Evolutionary conservation across 2,797 vertebrate genomes (phyloP).

Genomic region (Discoglossus pictus): DNA sequence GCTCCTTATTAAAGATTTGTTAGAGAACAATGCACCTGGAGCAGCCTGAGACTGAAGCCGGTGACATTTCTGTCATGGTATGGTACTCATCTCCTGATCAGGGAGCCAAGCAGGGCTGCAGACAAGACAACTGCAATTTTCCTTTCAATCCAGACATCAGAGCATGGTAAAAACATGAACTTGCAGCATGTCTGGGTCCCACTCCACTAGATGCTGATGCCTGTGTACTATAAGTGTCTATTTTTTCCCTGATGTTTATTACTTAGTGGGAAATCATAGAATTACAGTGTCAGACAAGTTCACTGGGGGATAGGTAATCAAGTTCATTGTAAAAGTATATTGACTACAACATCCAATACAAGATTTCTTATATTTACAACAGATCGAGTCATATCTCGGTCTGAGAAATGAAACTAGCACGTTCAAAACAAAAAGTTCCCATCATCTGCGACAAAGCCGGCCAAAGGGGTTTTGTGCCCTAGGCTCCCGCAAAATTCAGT

Average conservation of each 20-base stretch:
- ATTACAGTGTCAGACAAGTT: constrained; percentile 40
- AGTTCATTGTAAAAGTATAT: constrained; percentile 18
- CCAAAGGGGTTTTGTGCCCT: no score
- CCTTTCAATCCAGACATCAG: constrained; percentile 68
- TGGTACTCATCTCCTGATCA: constrained; percentile 53
- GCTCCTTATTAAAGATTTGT: constrained; percentile 38
- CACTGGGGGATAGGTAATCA: constrained; percentile 11
- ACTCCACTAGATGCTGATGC: constrained; percentile 50
- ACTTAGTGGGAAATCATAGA: constrained; percentile 17
- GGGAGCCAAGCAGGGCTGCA: constrained; percentile 55
- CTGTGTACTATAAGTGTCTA: constrained; percentile 17
- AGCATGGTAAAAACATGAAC: constrained; percentile 56
- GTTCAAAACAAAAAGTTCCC: no score
- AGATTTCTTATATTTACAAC: no score
- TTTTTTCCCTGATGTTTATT: constrained; percentile 22
- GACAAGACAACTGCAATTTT: constrained; percentile 71
- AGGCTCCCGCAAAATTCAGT: no score
- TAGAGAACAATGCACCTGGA: constrained; percentile 47
- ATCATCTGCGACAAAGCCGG: no score
- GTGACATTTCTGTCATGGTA: constrained; percentile 43
- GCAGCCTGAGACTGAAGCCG: constrained; percentile 47
- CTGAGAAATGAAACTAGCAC: no score
- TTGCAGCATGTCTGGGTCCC: constrained; percentile 52
- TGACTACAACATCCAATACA: no score
- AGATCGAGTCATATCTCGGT: no score